Percentiles rank a stretch among this genome's conserved stretches.
Evolutionary conservation across 1,140 invertebrate species (phyloP).

Genomic region (Drosophila busckii): DNA sequence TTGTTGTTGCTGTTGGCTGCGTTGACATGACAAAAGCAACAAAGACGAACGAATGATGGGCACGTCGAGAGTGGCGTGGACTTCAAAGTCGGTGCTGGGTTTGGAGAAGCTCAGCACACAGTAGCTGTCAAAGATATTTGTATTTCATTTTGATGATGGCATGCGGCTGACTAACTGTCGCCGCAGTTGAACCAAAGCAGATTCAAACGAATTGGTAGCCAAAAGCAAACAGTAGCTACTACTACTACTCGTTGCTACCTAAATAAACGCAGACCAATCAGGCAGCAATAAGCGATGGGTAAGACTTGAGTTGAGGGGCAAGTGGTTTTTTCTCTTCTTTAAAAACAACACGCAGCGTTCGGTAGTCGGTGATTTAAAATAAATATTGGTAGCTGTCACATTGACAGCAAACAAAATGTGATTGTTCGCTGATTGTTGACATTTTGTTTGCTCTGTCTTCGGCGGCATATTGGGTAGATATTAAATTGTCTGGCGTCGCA

Average conservation of each 20-base stretch:
- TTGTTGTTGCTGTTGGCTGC: too few relatives aligned
- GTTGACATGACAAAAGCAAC: constrained; percentile 39
- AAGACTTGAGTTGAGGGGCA: not conserved
- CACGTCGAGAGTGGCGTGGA: constrained; percentile 28
- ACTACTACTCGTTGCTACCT: constrained; percentile 26
- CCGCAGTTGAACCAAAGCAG: constrained; percentile 5
- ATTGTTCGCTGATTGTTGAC: constrained; percentile 74
- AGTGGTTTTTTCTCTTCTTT: constrained; percentile 6
- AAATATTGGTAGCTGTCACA: constrained; percentile 75
- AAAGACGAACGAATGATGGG: constrained; percentile 28
- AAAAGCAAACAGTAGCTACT: constrained; percentile 72
- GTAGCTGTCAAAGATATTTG: constrained; percentile 75
- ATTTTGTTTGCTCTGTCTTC: constrained; percentile 44
- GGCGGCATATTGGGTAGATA: constrained; percentile 57
- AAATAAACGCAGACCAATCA: constrained; percentile 64
- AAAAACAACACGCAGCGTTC: constrained; percentile 22
- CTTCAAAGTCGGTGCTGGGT: constrained; percentile 58
- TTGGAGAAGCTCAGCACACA: constrained; percentile 34
- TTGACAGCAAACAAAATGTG: constrained; percentile 74
- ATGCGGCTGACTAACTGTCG: constrained; percentile 49
- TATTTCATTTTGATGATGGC: constrained; percentile 61
- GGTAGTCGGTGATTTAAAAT: constrained; percentile 66
- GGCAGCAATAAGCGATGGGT: constrained; percentile 16
- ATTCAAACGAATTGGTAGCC: constrained; percentile 60
- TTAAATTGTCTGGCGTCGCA: constrained; percentile 74